These are phyloP conservation scores for Caenorhabditis plicata DNA, from an alignment of 2,888 invertebrate species.

Conservation along the genomic window DNA sequence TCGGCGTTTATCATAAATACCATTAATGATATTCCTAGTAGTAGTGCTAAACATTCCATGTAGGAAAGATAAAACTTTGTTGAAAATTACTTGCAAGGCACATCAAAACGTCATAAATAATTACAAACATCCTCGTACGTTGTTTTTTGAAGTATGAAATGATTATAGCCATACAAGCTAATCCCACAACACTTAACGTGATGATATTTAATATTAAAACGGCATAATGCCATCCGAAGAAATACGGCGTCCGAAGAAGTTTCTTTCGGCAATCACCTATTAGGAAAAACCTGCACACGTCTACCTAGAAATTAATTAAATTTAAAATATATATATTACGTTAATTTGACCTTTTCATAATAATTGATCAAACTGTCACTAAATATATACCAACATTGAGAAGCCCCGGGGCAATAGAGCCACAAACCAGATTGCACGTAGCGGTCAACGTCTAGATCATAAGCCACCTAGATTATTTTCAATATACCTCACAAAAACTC, in stretches of 20 bases:
- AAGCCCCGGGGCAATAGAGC: constrained; percentile 59
- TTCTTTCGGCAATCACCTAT: constrained; percentile 65
- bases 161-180: constrained; percentile 37
- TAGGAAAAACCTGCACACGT: constrained; percentile 62
- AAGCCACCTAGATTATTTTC: constrained; percentile 50
- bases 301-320: constrained; percentile 40
- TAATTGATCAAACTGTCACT: constrained; percentile 62
- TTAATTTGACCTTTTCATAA: constrained; percentile 52
- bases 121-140: constrained; percentile 20
- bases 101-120: constrained; percentile 29
- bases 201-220: constrained; percentile 53
- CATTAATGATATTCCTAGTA: constrained; percentile 51
- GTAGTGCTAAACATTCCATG: constrained; percentile 41
- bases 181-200: constrained; percentile 36
- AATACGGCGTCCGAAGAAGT: constrained; percentile 61
- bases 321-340: neutral
- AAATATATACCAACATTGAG: constrained; percentile 61
- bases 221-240: constrained; percentile 65
- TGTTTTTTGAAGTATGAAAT: constrained; percentile 44
- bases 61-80: neutral
- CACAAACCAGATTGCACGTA: constrained; percentile 61
- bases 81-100: constrained; percentile 23
- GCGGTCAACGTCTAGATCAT: constrained; percentile 56
- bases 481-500: neutral
- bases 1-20: constrained; percentile 65